Evolutionary conservation across 35 echinoderm and acorn worm genomes (phyloP), one percentile per base, ranked within the genome.

Genomic region (Apostichopus californicus): DNA sequence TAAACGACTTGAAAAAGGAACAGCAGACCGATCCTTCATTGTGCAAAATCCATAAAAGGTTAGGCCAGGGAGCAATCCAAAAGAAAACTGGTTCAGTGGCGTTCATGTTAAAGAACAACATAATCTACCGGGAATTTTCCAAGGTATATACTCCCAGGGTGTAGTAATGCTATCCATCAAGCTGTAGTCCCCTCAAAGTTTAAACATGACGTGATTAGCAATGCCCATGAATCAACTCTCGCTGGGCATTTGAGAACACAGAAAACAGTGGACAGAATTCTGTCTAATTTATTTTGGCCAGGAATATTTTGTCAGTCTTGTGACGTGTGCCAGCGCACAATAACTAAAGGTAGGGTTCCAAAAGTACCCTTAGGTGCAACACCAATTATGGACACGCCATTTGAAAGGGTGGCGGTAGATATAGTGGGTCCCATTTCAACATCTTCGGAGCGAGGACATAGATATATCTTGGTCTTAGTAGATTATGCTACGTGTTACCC

Each of bases 401-500:
- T 78, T 92, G 58, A 82, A 56, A 53, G 93, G 21, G 77, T 94
- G 9, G 88, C 77, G 6, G 64, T 91, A 8, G 93, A 94, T 72
- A 72, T 94, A 15, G 65, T 91, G 7, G 93, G 93, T 28, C 79
- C 93, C 78, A 85, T 82, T 71, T 23, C 70, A 66, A 56, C 93
- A 18, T 21, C 26, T 15, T 79, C 79, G 15, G 78, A 77, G 10
- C 52, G 88, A 6, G 88, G 84, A 28, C 91, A 94, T 55, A 71
- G 83, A 20, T 92, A 94, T 90, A 89, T 92, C 26, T 53, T 94
- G 8, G 80, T 91, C 8, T 9, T 95, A 0, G 73, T 95, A 28
- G 91, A 95, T 23, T 95, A 95, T 89, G 94, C 94, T 1, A 95
- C 91, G 9, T 20, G 94, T 12, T 95, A 92, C 58, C 94, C 94